These are phyloP conservation scores for Lontra canadensis DNA, from an alignment of 2,113 vertebrate species.

Conservation along the genomic window DNA sequence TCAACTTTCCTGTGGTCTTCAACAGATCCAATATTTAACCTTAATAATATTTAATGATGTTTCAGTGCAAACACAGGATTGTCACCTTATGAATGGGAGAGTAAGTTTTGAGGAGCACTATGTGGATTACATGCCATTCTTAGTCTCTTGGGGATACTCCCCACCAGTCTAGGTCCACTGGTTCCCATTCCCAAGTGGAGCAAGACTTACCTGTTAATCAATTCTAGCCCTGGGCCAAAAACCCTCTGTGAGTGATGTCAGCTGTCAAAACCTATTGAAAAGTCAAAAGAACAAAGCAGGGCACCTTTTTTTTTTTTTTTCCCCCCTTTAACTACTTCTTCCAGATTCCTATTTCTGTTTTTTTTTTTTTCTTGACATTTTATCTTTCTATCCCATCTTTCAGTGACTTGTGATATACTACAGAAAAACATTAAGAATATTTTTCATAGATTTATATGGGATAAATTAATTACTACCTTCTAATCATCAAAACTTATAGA, in stretches of 20 bases:
- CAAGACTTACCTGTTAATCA: neutral
- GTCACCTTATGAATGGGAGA: neutral
- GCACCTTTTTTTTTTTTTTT: neutral
- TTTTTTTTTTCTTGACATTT: neutral
- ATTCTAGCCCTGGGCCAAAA: neutral
- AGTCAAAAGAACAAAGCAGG: neutral
- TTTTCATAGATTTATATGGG: neutral
- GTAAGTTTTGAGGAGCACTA: neutral
- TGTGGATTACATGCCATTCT: neutral
- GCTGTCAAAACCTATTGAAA: slow-evolving; percentile 24
- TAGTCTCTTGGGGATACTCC: neutral
- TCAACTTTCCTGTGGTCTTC: neutral
- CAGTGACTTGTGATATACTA: neutral
- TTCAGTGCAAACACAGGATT: neutral
- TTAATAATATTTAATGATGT: neutral
- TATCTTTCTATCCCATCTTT: neutral
- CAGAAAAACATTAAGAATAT: neutral
- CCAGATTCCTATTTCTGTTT: neutral
- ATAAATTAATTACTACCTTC: neutral
- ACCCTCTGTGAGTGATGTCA: neutral
- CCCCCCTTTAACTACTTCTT: neutral
- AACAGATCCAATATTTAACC: neutral
- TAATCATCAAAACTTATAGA: neutral
- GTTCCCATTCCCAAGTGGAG: neutral
- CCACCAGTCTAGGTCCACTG: neutral